Evolutionary conservation across 2,888 invertebrate genomes (phyloP).

Genomic region (Scaptomyza flava): DNA sequence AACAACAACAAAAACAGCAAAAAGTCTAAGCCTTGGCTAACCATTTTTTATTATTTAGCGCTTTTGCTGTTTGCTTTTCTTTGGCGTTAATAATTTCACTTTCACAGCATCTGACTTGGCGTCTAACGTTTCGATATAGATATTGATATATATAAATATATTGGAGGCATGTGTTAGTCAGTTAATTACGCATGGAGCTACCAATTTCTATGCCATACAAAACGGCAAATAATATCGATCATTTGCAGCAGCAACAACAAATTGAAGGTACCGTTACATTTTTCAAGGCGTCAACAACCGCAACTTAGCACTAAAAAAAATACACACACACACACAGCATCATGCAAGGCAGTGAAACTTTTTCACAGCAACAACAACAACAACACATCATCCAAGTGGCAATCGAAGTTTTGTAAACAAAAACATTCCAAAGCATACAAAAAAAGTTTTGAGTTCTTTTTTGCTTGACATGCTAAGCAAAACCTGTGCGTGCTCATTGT

Average conservation of each 20-base stretch:
- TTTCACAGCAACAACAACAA: conserved; percentile 54
- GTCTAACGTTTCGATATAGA: conserved; percentile 25
- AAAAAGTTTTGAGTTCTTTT: conserved; percentile 47
- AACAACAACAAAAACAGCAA: conserved; percentile 16
- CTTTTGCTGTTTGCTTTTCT: conserved; percentile 65
- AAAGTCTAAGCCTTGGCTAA: conserved; percentile 63
- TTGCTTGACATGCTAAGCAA: conserved; percentile 37
- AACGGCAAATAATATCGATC: conserved; percentile 77
- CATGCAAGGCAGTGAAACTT: conserved; percentile 73
- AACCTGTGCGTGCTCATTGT: conserved; percentile 54
- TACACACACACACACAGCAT: conserved; percentile 40
- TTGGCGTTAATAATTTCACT: conserved; percentile 78
- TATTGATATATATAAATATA: conserved; percentile 7
- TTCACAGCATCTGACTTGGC: conserved; percentile 73
- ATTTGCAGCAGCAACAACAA: conserved; percentile 53
- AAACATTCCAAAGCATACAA: conserved; percentile 67
- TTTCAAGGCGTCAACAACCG: conserved; percentile 52
- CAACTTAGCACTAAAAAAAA: conserved; percentile 26
- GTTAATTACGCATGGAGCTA: conserved; percentile 73
- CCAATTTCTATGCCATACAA: conserved; percentile 75
- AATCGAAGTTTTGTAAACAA: conserved; percentile 62
- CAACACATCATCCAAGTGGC: conserved; percentile 24
- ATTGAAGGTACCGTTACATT: conserved; percentile 65
- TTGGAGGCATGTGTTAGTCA: conserved; percentile 64
- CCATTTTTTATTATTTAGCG: conserved; percentile 39